Conservation (phyloP, 2,113 vertebrate genomes). For the Leucosticte australis region DNA sequence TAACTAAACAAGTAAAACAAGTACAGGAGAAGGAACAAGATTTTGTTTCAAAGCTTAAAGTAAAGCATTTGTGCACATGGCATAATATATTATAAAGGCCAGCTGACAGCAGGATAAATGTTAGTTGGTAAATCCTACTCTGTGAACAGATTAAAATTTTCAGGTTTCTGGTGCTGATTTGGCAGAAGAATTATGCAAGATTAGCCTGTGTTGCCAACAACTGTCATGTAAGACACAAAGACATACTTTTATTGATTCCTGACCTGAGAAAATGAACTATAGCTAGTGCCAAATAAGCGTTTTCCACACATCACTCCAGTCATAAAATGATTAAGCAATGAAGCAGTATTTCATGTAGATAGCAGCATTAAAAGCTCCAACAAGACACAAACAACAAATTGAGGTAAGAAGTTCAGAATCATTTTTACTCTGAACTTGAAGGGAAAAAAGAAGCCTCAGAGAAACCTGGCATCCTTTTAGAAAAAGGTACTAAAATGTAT, state of each 20-base stretch:
- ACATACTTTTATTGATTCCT: background rate
- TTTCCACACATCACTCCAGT: background rate
- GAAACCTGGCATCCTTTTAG: background rate
- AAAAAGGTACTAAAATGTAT: background rate
- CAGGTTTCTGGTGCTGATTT: background rate
- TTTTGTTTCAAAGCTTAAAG: constrained; percentile 4
- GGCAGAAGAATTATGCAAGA: background rate
- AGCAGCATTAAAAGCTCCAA: background rate
- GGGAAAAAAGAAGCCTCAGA: background rate
- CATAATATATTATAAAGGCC: background rate
- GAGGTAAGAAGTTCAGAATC: background rate
- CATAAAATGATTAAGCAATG: constrained; percentile 1
- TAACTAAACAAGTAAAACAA: background rate
- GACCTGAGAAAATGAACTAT: background rate
- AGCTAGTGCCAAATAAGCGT: background rate
- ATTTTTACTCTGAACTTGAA: background rate
- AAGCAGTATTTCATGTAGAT: background rate
- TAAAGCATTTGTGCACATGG: background rate
- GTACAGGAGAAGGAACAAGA: background rate
- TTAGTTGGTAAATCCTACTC: background rate
- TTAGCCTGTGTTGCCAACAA: background rate
- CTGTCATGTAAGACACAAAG: background rate
- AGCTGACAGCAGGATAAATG: background rate
- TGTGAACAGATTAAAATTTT: background rate
- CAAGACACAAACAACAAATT: background rate